Conservation (phyloP, 2,113 vertebrate genomes). For the Sylvilagus bachmani region DNA sequence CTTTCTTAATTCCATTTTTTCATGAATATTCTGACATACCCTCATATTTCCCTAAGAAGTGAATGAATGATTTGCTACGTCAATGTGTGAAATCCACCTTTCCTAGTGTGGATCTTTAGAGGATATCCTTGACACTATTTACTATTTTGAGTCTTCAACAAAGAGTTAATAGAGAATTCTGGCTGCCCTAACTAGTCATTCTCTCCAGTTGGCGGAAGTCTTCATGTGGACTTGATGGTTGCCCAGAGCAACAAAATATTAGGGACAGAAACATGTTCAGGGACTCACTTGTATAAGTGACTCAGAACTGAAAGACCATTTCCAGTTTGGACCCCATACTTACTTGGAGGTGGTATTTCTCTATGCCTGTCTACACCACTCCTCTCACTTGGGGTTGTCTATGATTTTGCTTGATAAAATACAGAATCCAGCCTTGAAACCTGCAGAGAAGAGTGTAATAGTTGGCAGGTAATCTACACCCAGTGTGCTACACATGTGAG, state of each 20-base stretch:
- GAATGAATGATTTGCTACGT: not conserved
- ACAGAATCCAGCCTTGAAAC: slow-evolving; percentile 9
- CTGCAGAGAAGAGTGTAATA: not conserved
- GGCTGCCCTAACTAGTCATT: slow-evolving; percentile 58
- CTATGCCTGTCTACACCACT: slow-evolving; percentile 51
- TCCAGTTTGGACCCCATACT: slow-evolving; percentile 53
- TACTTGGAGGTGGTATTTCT: slow-evolving; percentile 61
- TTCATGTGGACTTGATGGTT: slow-evolving; percentile 82
- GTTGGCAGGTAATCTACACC: not conserved
- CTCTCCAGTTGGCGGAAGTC: slow-evolving; percentile 81
- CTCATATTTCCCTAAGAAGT: not conserved
- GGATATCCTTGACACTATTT: slow-evolving; percentile 23
- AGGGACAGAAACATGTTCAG: slow-evolving; percentile 77
- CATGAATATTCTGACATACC: too few relatives aligned
- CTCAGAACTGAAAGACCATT: slow-evolving; percentile 76
- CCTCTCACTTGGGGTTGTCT: not conserved
- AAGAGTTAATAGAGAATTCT: slow-evolving; percentile 77
- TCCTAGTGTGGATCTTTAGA: not conserved
- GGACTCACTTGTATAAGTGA: slow-evolving; percentile 75
- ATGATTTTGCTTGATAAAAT: not conserved
- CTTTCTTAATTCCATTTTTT: too few relatives aligned
- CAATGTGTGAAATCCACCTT: slow-evolving; percentile 8
- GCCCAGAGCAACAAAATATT: slow-evolving; percentile 84
- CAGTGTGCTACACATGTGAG: not conserved
- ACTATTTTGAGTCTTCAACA: slow-evolving; percentile 66